Conservation (phyloP, 2,113 vertebrate species). For the Dasyornis broadbenti region DNA sequence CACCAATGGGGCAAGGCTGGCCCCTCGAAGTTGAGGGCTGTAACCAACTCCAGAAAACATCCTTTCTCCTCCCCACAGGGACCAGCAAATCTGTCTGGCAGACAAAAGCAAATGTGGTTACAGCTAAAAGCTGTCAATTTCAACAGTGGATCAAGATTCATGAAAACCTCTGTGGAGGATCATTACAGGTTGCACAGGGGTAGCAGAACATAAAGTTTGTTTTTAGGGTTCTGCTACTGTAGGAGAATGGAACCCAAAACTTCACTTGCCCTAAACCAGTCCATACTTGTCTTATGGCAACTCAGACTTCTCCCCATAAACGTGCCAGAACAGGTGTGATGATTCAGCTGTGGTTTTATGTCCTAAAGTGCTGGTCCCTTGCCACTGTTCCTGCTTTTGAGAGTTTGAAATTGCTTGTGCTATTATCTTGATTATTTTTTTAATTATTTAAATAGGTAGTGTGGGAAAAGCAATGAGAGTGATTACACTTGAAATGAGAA, state of each 20-base stretch:
- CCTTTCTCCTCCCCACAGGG: neutral
- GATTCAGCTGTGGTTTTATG: conserved; percentile 23
- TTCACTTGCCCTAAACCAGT: conserved; percentile 7
- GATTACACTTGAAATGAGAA: neutral
- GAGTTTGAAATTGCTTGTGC: neutral
- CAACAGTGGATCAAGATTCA: neutral
- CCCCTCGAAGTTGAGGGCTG: accelerated
- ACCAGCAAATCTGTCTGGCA: neutral
- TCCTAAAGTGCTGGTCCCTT: conserved; percentile 13
- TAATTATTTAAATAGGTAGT: neutral
- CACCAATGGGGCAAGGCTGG: accelerated
- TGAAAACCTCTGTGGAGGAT: neutral
- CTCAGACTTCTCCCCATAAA: neutral
- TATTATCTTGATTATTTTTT: neutral
- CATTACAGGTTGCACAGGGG: neutral
- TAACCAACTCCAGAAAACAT: neutral
- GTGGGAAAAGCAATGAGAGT: conserved; percentile 14
- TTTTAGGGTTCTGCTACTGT: neutral
- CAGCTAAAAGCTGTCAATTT: neutral
- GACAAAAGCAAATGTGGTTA: neutral
- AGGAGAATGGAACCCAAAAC: neutral
- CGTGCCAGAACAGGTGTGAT: neutral
- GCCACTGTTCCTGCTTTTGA: neutral
- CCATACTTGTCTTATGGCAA: conserved; percentile 1
- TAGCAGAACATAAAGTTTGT: neutral